phyloP scores from a whole-genome alignment of 2,797 vertebrate genomes.

The Leptatherina wallacei region DNA sequence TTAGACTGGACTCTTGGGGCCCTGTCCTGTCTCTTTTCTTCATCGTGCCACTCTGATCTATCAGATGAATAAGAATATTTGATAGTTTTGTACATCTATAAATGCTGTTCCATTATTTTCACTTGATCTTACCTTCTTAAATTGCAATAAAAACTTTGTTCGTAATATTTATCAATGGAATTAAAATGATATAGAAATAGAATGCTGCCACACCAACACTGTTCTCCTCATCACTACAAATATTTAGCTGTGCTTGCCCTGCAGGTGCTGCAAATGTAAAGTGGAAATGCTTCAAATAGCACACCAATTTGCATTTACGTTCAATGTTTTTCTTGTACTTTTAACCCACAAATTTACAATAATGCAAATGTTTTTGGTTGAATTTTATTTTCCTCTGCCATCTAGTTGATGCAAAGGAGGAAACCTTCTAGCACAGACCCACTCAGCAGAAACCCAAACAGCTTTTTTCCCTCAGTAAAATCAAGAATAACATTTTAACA shows the following conservation, averaged over 20 bases:
- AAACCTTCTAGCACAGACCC: not conserved
- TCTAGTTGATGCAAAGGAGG: not conserved
- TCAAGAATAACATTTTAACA: not conserved
- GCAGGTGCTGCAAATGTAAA: not conserved
- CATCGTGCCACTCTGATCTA: too few relatives aligned
- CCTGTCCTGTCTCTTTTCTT: too few relatives aligned
- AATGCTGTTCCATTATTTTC: not conserved
- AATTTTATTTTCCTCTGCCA: not conserved
- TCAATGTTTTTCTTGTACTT: not conserved
- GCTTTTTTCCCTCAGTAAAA: not conserved
- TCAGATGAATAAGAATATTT: not conserved
- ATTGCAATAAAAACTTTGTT: not conserved
- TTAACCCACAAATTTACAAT: not conserved
- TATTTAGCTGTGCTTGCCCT: not conserved
- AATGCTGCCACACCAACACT: not conserved
- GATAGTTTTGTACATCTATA: too few relatives aligned
- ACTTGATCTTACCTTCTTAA: not conserved
- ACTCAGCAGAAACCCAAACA: not conserved
- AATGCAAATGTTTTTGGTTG: not conserved
- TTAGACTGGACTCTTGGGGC: too few relatives aligned
- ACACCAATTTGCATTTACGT: not conserved
- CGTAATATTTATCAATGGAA: not conserved
- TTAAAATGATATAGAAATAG: not conserved
- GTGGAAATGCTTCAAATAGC: not conserved
- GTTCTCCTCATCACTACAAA: not conserved